Base-by-base conservation (phyloP, 2,113 vertebrate species). In the Rhinopomastus cyanomelas region DNA sequence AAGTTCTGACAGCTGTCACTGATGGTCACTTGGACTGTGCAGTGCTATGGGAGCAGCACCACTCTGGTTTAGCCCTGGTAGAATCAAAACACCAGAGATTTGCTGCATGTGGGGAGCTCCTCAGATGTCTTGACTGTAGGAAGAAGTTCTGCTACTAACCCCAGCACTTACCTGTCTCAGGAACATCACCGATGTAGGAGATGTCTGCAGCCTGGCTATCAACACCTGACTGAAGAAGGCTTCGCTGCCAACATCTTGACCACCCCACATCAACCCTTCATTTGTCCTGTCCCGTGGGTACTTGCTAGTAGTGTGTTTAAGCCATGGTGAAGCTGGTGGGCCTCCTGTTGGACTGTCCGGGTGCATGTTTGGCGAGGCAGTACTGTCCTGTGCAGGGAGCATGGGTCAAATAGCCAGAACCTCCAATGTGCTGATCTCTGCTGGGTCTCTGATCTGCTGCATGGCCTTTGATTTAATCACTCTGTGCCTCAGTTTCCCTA, bases 401-500 rank as follows among this genome's bases (percentile, higher is more conserved):
- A 51, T 84, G 67, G 90, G 29, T 89, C 74, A 86, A 67, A 81
- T 65, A 91, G 73, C 80, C 86, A 79, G 88, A 88, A 83, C 55
- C 81, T 95, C 23, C 71, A 59, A 3, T 34, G 51, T 0, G 27
- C 86, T 85, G 81, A 84, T 91, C 90, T 91, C 88, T 69, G 53
- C 88, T 88, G 81, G 59, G 67, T 93, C 84, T 87, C 59, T 66
- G 74, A 76, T 84, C 85, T 92, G 73, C 88, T 95, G 93, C 90
- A 88, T 94, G 93, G 92, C 93, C 93, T 95, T 95, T 91, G 90
- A 95, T 85, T 69, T 90, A 93, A 92, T 94, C 94, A 95, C 93
- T 93, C 81, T 69, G 94, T 96, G 95, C 95, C 95, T 95, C 95
- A 90, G 94, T 94, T 95, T 96, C 90, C 93, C 92, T 81, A 77